Conservation (phyloP, 2,888 invertebrate species). For the Clistopyga incitator region DNA sequence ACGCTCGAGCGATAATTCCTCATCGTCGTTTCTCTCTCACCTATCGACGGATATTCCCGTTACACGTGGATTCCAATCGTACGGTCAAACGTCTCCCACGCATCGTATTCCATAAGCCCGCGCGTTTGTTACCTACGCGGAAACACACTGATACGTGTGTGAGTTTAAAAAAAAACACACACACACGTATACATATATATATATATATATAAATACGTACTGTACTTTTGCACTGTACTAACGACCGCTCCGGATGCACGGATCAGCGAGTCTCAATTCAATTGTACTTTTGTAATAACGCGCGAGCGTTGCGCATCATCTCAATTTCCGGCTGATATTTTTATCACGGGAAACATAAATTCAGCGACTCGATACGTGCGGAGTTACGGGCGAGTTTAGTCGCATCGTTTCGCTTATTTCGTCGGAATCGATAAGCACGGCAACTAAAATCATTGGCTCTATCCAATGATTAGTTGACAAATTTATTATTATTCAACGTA, state of each 20-base stretch:
- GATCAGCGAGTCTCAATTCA: slow-evolving; percentile 65
- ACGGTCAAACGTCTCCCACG: slow-evolving; percentile 72
- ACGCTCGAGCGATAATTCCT: slow-evolving; percentile 53
- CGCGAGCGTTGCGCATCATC: slow-evolving; percentile 58
- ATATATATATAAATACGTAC: slow-evolving; percentile 1
- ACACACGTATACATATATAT: too few relatives aligned
- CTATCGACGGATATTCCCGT: slow-evolving; percentile 70
- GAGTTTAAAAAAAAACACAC: background rate
- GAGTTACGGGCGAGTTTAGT: background rate
- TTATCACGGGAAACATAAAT: slow-evolving; percentile 42
- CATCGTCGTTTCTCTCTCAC: slow-evolving; percentile 43
- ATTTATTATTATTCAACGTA: too few relatives aligned
- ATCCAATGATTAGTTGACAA: too few relatives aligned
- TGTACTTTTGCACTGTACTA: slow-evolving; percentile 3
- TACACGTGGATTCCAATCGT: slow-evolving; percentile 71
- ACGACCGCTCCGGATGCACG: slow-evolving; percentile 68
- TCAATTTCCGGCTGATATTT: slow-evolving; percentile 58
- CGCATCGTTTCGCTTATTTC: too few relatives aligned
- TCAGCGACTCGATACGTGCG: background rate
- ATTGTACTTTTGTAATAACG: slow-evolving; percentile 42
- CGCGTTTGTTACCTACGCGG: slow-evolving; percentile 57
- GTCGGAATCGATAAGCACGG: too few relatives aligned
- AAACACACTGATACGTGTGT: slow-evolving; percentile 39
- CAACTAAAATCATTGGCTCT: too few relatives aligned
- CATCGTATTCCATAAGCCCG: slow-evolving; percentile 53